Evolutionary conservation across 2,888 invertebrate species (phyloP).

Genomic region (Blastobasis lacticolella): DNA sequence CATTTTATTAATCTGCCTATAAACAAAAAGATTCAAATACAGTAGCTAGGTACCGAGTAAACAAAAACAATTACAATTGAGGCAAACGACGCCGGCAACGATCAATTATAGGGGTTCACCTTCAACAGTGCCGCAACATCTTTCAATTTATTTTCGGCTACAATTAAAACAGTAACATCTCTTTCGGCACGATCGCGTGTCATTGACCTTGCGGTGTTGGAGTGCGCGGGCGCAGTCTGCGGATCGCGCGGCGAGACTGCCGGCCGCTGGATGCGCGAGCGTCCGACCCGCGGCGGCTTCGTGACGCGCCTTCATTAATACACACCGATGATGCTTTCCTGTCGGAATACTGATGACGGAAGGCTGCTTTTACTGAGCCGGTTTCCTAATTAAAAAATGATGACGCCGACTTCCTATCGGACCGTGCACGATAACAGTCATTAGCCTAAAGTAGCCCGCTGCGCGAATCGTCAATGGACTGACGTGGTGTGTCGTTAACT

Average conservation of each 20-base stretch:
- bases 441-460: neutral
- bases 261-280: slow-evolving; percentile 3
- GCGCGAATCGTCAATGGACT: no score
- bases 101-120: no score
- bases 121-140: no score
- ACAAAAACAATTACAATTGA: no score
- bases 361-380: slow-evolving; percentile 64
- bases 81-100: no score
- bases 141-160: slow-evolving; percentile 1
- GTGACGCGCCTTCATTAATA: slow-evolving; percentile 63
- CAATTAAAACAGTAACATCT: slow-evolving; percentile 8
- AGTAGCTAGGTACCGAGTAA: no score
- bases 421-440: neutral
- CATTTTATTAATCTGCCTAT: no score
- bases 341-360: slow-evolving; percentile 57
- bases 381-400: slow-evolving; percentile 69
- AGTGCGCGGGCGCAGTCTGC: slow-evolving; percentile 41
- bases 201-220: slow-evolving; percentile 40
- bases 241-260: slow-evolving; percentile 60
- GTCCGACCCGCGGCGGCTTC: slow-evolving; percentile 22
- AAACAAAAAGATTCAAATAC: no score
- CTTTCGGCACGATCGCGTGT: slow-evolving; percentile 30
- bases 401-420: slow-evolving; percentile 29
- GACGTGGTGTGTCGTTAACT: neutral
- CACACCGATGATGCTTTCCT: slow-evolving; percentile 65